phyloP scores from a whole-genome alignment of 2,797 vertebrate species.

The Artibeus lituratus region DNA sequence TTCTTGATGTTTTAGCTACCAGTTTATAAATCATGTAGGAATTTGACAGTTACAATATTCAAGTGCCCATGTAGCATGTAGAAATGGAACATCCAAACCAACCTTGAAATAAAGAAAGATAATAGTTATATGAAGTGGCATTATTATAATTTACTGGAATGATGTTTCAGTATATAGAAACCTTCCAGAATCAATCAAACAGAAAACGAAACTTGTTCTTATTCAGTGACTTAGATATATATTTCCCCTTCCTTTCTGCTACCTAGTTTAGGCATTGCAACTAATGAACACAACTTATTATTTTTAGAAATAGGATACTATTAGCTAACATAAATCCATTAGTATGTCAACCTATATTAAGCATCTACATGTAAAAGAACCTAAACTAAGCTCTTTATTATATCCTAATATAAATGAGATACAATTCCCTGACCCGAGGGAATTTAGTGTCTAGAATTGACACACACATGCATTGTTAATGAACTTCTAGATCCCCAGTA shows the following conservation, averaged over 20 bases:
- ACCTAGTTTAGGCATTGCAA: neutral
- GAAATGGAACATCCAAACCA: neutral
- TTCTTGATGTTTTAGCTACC: slow-evolving; percentile 31
- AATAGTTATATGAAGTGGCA: neutral
- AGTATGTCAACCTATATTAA: neutral
- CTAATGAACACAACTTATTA: neutral
- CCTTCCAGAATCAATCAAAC: neutral
- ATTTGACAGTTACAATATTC: slow-evolving; percentile 32
- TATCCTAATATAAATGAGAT: neutral
- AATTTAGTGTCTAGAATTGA: neutral
- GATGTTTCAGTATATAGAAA: neutral
- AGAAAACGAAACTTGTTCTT: neutral
- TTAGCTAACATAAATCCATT: neutral
- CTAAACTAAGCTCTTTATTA: neutral
- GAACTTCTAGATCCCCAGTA: neutral
- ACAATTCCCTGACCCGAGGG: neutral
- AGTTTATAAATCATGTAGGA: slow-evolving; percentile 50
- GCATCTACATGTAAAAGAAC: neutral
- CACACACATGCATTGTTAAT: neutral
- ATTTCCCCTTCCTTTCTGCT: neutral
- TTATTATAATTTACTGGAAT: neutral
- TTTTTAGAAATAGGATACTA: neutral
- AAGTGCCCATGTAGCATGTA: neutral
- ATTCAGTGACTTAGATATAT: neutral
- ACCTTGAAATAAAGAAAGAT: slow-evolving; percentile 40